Base-by-base conservation (phyloP, 1,140 invertebrate species). In the Drosophila elegans region DNA sequence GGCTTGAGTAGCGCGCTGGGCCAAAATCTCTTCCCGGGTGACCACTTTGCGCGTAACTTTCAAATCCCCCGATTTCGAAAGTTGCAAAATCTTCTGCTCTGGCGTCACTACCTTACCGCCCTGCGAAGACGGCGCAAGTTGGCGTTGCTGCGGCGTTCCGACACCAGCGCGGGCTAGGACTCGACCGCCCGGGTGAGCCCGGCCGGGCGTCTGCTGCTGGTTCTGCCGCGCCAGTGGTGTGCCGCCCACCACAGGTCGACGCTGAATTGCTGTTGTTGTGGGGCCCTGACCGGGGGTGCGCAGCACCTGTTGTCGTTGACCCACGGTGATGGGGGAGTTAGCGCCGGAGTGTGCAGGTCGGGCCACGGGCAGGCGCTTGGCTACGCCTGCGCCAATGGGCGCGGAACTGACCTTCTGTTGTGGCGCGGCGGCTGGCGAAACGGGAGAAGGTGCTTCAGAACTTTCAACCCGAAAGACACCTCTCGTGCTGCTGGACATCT, bases 31-130 rank as follows among this genome's bases (percentile, higher is more conserved):
- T 27, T 88, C 91, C 1, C 90, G 80, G 5, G 91, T 91, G 49
- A 91, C 91, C 21, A 92, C 79, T 36, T 92, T 92, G n/a, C 91
- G 83, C 6, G 91, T 92, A 0, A 92, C 90, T 61, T 92, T 92
- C 25, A 92, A 62, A 60, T 92, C 91, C 1, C 91, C 91, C 5
- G 90, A 91, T 45, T 92, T 91, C 0, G 91, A 92, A 7, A 92
- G 49, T 38, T 92, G 85, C 13, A 92, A 51, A 12, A 92, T 92
- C 75, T 92, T 92, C 46, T 92, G 85, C 46, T 92, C 91, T 1
- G 89, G 89, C 29, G 91, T 91, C 2, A 92, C 84, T 21, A 72
- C 68, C 53, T 91, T 89, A 27, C 36, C 45, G 11, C 59, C 56
- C 16, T 48, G 42, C n/a, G 53, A 21, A 16, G 46, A 11, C 7